Evolutionary conservation across 2,888 invertebrate species (phyloP).

Genomic region (Pristionchus fissidentatus): DNA sequence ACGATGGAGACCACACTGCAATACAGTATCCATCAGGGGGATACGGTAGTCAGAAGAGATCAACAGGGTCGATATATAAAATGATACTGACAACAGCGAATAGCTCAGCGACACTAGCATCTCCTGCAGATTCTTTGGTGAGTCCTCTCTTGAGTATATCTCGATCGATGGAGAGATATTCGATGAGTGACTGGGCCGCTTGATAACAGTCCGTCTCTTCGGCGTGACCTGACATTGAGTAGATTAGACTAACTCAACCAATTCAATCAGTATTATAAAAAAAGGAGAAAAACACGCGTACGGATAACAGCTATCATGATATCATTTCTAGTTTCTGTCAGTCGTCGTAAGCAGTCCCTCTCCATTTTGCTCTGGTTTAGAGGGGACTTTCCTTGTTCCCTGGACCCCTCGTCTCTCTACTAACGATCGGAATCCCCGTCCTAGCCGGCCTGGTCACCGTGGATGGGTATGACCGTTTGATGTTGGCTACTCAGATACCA

Average conservation of each 20-base stretch:
- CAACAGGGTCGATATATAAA: neutral
- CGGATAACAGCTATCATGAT: too few relatives aligned
- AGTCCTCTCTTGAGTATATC: constrained; percentile 56
- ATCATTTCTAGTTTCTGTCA: neutral
- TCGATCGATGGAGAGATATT: constrained; percentile 54
- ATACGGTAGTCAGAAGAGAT: neutral
- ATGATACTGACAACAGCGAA: constrained; percentile 58
- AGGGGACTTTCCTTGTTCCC: too few relatives aligned
- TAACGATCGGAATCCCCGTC: too few relatives aligned
- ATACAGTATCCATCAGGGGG: neutral
- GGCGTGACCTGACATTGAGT: neutral
- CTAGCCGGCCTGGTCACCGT: too few relatives aligned
- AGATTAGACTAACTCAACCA: neutral
- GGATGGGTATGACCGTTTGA: too few relatives aligned
- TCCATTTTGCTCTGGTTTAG: too few relatives aligned
- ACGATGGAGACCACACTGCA: constrained; percentile 9
- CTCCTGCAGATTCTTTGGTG: constrained; percentile 53
- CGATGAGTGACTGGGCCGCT: constrained; percentile 48
- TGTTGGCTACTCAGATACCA: too few relatives aligned
- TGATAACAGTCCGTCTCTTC: constrained; percentile 1
- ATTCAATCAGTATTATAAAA: too few relatives aligned
- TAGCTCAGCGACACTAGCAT: constrained; percentile 62
- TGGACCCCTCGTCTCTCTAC: too few relatives aligned
- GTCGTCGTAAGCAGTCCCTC: neutral
- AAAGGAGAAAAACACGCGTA: too few relatives aligned